A percentile compares a stretch with the other conserved stretches of the same genome.
phyloP scores from a whole-genome alignment of 2,888 invertebrate species.

The Drosophila multiciliata region DNA sequence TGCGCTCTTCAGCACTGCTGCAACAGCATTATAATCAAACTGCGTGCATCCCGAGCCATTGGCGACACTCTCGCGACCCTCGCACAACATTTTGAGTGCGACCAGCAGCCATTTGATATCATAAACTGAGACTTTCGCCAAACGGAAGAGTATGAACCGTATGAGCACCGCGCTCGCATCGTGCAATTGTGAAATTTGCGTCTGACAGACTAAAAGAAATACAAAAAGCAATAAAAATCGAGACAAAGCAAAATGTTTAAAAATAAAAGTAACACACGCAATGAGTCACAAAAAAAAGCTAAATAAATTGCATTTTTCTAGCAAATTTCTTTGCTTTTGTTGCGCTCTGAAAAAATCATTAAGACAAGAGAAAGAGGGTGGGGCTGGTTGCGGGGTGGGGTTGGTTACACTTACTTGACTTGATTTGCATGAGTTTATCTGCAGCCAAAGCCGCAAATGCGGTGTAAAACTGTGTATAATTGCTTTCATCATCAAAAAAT shows the following conservation, averaged over 20 bases:
- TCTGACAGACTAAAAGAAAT: constrained; percentile 87
- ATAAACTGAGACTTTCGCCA: constrained; percentile 84
- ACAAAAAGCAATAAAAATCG: constrained; percentile 11
- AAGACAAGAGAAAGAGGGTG: neutral
- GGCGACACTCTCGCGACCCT: constrained; percentile 83
- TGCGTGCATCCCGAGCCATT: constrained; percentile 48
- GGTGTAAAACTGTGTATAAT: constrained; percentile 94
- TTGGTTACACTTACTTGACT: constrained; percentile 80
- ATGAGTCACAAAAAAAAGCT: constrained; percentile 45
- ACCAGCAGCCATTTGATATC: constrained; percentile 88
- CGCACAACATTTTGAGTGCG: constrained; percentile 90
- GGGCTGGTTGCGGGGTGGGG: neutral
- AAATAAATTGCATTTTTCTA: constrained; percentile 37
- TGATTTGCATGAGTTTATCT: constrained; percentile 90
- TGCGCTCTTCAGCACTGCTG: constrained; percentile 91
- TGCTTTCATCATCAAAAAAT: constrained; percentile 93
- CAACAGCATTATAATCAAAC: constrained; percentile 91
- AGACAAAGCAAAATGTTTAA: constrained; percentile 19
- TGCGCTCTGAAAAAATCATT: constrained; percentile 57
- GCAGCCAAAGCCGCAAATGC: constrained; percentile 94
- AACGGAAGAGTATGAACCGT: constrained; percentile 87
- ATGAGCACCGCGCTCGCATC: constrained; percentile 90
- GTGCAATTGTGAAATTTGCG: constrained; percentile 88
- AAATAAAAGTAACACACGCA: constrained; percentile 11
- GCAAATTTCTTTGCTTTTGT: constrained; percentile 19